Conservation (phyloP, 2,888 invertebrate species). For the Nephrocerus scutellatus region DNA sequence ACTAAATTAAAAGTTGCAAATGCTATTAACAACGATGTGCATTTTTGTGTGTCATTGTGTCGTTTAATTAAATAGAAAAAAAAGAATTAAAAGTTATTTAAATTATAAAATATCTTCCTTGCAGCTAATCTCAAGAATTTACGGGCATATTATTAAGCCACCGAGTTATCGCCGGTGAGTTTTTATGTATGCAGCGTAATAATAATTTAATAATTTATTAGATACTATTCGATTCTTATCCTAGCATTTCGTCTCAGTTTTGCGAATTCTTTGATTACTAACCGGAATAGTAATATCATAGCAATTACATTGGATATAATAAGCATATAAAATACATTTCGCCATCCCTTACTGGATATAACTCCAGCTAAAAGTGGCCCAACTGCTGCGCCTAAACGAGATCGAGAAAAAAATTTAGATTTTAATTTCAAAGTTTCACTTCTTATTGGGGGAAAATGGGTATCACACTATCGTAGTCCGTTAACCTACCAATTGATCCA, state of each 20-base stretch:
- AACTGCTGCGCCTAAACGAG: slow-evolving; percentile 68
- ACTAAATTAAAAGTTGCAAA: too few species aligned
- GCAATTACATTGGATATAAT: slow-evolving; percentile 75
- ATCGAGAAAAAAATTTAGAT: slow-evolving; percentile 32
- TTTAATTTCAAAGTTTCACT: background rate
- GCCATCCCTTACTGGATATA: slow-evolving; percentile 70
- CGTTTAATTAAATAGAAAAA: too few species aligned
- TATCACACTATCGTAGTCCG: background rate
- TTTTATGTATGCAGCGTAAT: too few species aligned
- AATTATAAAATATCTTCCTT: too few species aligned
- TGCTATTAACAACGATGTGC: too few species aligned
- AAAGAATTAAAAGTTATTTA: too few species aligned
- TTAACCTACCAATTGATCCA: slow-evolving; percentile 51
- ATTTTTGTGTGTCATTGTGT: too few species aligned
- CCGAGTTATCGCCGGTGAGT: too few species aligned
- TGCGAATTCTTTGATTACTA: slow-evolving; percentile 49
- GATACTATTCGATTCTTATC: slow-evolving; percentile 39
- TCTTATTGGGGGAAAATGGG: background rate
- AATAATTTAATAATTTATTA: too few species aligned
- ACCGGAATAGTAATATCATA: slow-evolving; percentile 59
- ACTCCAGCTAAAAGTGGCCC: slow-evolving; percentile 86
- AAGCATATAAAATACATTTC: slow-evolving; percentile 84
- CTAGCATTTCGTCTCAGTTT: slow-evolving; percentile 34
- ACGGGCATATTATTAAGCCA: too few species aligned
- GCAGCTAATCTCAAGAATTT: too few species aligned